phyloP scores from a whole-genome alignment of 2,113 vertebrate genomes.

The Ptyas mucosa region DNA sequence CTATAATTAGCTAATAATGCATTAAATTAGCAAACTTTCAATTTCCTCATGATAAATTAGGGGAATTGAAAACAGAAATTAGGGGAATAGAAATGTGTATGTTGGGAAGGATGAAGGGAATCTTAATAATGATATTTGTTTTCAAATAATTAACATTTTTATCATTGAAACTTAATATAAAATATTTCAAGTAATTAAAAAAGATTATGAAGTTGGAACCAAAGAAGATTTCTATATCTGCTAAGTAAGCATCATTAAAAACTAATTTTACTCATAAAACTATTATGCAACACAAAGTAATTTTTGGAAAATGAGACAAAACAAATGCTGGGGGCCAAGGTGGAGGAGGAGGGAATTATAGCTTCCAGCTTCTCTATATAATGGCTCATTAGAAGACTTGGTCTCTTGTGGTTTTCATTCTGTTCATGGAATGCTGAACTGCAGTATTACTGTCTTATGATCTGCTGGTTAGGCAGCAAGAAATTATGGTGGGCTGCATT shows the following conservation, averaged over 20 bases:
- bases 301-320: not conserved
- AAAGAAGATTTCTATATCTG: not conserved
- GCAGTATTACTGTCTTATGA: not conserved
- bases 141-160: not conserved
- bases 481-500: not conserved
- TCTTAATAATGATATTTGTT: not conserved
- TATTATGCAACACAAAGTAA: not conserved
- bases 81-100: not conserved
- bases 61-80: not conserved
- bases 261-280: not conserved
- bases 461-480: not conserved
- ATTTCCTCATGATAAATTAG: not conserved
- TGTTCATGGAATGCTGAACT: not conserved
- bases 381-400: not conserved
- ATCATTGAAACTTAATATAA: not conserved
- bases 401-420: not conserved
- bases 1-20: not conserved
- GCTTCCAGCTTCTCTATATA: not conserved
- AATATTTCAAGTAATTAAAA: not conserved
- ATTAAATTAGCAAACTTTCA: not conserved
- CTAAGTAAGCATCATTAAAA: not conserved
- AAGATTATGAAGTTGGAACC: not conserved
- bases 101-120: not conserved
- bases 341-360: not conserved
- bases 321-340: not conserved